These are phyloP conservation scores for Sycobia sp. DNA, from an alignment of 1,140 invertebrate genomes.

Conservation along the genomic window DNA sequence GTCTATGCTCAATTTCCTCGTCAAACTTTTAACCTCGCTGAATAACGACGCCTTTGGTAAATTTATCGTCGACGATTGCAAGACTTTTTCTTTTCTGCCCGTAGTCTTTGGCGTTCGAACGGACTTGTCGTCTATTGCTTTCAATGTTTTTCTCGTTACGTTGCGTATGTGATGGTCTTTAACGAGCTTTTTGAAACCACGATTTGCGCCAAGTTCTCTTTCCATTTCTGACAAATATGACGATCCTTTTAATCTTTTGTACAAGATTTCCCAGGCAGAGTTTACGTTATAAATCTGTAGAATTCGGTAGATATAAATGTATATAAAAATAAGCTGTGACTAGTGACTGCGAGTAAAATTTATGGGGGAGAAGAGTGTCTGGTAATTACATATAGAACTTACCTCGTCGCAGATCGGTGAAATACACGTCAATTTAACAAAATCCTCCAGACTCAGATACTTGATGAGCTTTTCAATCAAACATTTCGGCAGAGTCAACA, in stretches of 20 bases:
- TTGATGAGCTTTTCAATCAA: conserved; percentile 43
- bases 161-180: conserved; percentile 2
- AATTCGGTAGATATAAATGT: too few species aligned
- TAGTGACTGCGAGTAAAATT: too few species aligned
- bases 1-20: not conserved
- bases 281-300: too few species aligned
- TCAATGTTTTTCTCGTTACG: not conserved
- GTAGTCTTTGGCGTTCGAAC: not conserved
- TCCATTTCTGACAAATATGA: conserved; percentile 15
- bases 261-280: conserved; percentile 49
- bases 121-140: not conserved
- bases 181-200: conserved; percentile 12
- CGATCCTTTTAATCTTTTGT: conserved; percentile 37
- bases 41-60: not conserved
- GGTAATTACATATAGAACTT: too few species aligned
- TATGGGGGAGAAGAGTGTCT: too few species aligned
- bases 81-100: not conserved
- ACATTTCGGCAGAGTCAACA: conserved; percentile 44
- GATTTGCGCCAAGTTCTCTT: not conserved
- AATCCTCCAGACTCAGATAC: conserved; percentile 47
- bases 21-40: not conserved
- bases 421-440: conserved; percentile 47
- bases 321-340: too few species aligned
- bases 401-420: conserved; percentile 54
- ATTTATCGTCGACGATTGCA: not conserved